Evolutionary conservation across 2,888 invertebrate genomes (phyloP).

Genomic region (Timema podura): DNA sequence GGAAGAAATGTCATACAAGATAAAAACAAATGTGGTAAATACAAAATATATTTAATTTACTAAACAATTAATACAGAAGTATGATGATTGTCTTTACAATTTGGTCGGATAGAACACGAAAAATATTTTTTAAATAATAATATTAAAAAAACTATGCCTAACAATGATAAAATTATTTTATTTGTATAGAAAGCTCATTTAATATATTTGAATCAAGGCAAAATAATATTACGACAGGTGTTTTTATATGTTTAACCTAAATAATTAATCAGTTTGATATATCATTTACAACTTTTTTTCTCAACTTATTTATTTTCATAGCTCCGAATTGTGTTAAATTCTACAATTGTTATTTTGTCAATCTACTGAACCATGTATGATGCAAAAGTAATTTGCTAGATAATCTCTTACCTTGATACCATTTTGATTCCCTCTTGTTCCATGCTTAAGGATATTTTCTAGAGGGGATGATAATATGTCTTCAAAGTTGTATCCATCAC

Average conservation of each 20-base stretch:
- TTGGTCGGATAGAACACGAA: not conserved
- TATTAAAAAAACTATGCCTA: too few relatives aligned
- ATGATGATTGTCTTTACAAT: constrained; percentile 14
- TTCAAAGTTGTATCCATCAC: constrained; percentile 19
- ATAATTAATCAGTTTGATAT: too few relatives aligned
- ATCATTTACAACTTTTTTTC: too few relatives aligned
- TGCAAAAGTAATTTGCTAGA: constrained; percentile 15
- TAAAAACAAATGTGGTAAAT: too few relatives aligned
- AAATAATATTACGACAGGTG: too few relatives aligned
- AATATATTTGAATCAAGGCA: not conserved
- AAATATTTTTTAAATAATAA: not conserved
- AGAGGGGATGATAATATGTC: constrained; percentile 15
- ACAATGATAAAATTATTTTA: not conserved
- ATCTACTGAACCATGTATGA: not conserved
- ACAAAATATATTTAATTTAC: too few relatives aligned
- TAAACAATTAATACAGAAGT: too few relatives aligned
- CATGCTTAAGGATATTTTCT: constrained; percentile 4
- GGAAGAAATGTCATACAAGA: too few relatives aligned
- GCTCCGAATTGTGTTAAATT: too few relatives aligned
- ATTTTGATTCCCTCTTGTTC: constrained; percentile 14
- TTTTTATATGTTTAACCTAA: too few relatives aligned
- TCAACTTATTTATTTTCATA: too few relatives aligned
- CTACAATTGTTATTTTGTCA: constrained; percentile 18
- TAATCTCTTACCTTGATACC: constrained; percentile 3
- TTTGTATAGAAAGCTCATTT: not conserved